Evolutionary conservation across 2,113 vertebrate species (phyloP).

Genomic region (Charina bottae): DNA sequence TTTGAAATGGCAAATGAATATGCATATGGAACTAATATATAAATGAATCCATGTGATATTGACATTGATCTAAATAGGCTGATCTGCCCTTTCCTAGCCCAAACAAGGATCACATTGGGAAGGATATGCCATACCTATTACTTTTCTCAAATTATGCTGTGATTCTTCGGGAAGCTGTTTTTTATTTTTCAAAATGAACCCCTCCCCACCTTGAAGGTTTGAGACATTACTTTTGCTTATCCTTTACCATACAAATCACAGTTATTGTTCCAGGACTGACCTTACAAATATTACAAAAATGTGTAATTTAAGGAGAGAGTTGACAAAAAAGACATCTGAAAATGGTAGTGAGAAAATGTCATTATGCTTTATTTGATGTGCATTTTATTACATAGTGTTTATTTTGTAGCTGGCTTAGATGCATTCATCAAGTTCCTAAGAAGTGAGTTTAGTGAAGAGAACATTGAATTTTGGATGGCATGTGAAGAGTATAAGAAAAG

Average conservation of each 20-base stretch:
- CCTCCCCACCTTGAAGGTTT: not conserved
- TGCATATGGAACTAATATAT: not conserved
- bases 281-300: not conserved
- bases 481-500: constrained; percentile 92
- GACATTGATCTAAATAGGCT: not conserved
- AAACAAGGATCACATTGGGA: not conserved
- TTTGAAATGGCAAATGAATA: not conserved
- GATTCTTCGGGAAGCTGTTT: not conserved
- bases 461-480: constrained; percentile 95
- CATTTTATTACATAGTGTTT: not conserved
- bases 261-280: not conserved
- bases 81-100: not conserved
- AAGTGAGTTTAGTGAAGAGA: constrained; percentile 96
- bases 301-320: not conserved
- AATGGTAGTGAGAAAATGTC: not conserved
- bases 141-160: not conserved
- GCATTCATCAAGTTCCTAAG: constrained; percentile 88
- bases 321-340: not conserved
- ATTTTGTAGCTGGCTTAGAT: constrained; percentile 82
- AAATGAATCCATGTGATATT: not conserved
- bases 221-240: not conserved
- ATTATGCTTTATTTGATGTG: not conserved
- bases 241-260: not conserved
- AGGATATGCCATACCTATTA: not conserved
- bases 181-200: not conserved